These are phyloP conservation scores for Anguilla pacifica DNA, from an alignment of 2,797 vertebrate genomes.

Conservation along the genomic window DNA sequence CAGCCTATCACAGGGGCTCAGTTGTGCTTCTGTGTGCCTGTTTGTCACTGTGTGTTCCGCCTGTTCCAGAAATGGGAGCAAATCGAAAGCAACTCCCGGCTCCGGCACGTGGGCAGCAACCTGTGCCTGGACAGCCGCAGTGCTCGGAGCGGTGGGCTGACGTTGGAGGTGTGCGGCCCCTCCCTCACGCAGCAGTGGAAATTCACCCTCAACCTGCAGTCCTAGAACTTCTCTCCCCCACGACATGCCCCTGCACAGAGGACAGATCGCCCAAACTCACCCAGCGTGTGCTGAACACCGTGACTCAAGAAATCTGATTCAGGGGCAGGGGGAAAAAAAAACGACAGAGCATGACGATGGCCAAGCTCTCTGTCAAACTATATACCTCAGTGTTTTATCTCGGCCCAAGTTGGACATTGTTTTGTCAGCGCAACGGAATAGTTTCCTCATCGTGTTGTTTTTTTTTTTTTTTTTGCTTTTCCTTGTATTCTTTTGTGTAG, in stretches of 20 bases:
- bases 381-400: constrained; percentile 98
- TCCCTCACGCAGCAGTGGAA: constrained; percentile 97
- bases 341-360: constrained; percentile 43
- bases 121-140: constrained; percentile 95
- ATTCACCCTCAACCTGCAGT: constrained; percentile 97
- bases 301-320: constrained; percentile 46
- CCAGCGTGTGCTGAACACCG: constrained; percentile 39
- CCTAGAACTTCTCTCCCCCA: constrained; percentile 68
- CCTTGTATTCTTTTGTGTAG: constrained; percentile 45
- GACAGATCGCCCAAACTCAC: constrained; percentile 40
- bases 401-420: constrained; percentile 72
- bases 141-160: constrained; percentile 91
- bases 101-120: constrained; percentile 94
- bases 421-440: constrained; percentile 49
- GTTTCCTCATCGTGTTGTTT: constrained; percentile 51
- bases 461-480: constrained; percentile 39
- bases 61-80: constrained; percentile 94
- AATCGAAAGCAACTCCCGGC: constrained; percentile 95
- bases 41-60: constrained; percentile 17
- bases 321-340: constrained; percentile 41
- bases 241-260: constrained; percentile 22
- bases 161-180: constrained; percentile 90
- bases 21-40: neutral
- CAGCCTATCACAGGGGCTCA: neutral
- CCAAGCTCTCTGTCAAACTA: constrained; percentile 79